Conservation (phyloP, 1,140 invertebrate genomes). For the Orius insidiosus region DNA sequence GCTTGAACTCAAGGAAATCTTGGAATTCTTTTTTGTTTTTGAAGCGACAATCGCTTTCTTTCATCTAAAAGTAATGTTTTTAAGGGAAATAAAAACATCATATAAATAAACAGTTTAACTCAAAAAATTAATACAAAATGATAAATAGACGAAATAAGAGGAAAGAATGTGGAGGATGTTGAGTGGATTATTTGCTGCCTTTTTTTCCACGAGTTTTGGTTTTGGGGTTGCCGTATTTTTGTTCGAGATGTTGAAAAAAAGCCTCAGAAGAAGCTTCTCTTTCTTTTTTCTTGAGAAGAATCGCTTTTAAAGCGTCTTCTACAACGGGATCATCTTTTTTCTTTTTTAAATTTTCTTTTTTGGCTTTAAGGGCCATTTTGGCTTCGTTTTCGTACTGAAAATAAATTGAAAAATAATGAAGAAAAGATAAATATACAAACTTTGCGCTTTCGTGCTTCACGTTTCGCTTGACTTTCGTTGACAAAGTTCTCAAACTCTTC, state of each 20-base stretch:
- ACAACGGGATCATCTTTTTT: conserved; percentile 6
- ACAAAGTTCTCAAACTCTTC: neutral
- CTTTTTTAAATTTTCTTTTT: conserved; percentile 11
- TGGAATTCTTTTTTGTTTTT: too few relatives aligned
- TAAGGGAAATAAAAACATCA: too few relatives aligned
- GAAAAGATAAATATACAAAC: neutral
- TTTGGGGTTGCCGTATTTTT: conserved; percentile 9
- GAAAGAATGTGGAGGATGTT: too few relatives aligned
- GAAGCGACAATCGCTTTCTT: too few relatives aligned
- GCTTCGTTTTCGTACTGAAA: conserved; percentile 11
- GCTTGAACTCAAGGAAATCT: too few relatives aligned
- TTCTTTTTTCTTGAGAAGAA: conserved; percentile 10
- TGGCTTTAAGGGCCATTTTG: conserved; percentile 6
- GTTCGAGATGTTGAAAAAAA: conserved; percentile 12
- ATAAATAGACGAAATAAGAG: too few relatives aligned
- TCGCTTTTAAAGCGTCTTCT: conserved; percentile 3
- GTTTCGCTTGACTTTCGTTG: conserved; percentile 1
- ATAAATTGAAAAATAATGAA: too few relatives aligned
- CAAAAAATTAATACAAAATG: too few relatives aligned
- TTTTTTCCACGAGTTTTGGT: conserved; percentile 3
- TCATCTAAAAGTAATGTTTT: too few relatives aligned
- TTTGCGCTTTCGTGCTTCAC: conserved; percentile 1
- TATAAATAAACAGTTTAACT: too few relatives aligned
- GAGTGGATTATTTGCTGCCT: neutral
- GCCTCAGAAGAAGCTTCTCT: conserved; percentile 7